Evolutionary conservation across 2,113 vertebrate genomes (phyloP).

Genomic region (Puma concolor): DNA sequence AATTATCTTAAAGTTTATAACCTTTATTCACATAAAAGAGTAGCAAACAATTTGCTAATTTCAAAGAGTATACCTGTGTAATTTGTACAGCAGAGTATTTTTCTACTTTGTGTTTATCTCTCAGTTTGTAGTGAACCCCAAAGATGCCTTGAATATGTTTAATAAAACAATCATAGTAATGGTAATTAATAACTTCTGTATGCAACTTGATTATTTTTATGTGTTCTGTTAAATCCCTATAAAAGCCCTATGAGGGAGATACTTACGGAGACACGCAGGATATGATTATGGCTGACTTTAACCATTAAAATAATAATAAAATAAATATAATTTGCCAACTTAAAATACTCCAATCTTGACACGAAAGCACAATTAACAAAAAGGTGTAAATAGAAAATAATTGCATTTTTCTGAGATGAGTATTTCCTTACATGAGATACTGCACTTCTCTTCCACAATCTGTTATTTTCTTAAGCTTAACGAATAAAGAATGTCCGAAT

Average conservation of each 20-base stretch:
- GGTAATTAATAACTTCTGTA: not conserved
- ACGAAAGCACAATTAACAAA: not conserved
- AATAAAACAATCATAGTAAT: not conserved
- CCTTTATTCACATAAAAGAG: not conserved
- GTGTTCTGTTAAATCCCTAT: not conserved
- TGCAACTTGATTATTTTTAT: not conserved
- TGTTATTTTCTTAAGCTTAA: slow-evolving; percentile 22
- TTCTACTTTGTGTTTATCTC: not conserved
- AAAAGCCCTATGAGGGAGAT: not conserved
- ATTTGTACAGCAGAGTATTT: not conserved
- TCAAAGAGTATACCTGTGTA: not conserved
- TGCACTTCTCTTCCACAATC: not conserved
- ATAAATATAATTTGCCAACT: not conserved
- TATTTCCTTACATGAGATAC: not conserved
- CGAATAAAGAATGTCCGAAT: not conserved
- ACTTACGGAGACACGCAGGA: not conserved
- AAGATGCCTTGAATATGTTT: not conserved
- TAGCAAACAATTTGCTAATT: not conserved
- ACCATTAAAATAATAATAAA: slow-evolving; percentile 13
- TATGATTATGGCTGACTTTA: not conserved
- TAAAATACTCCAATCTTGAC: not conserved
- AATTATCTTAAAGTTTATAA: not conserved
- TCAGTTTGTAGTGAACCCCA: not conserved
- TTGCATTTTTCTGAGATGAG: slow-evolving; percentile 11
- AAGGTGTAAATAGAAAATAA: not conserved